These are phyloP conservation scores for Apomyelois bistriatella DNA, from an alignment of 2,888 invertebrate genomes.

Conservation along the genomic window DNA sequence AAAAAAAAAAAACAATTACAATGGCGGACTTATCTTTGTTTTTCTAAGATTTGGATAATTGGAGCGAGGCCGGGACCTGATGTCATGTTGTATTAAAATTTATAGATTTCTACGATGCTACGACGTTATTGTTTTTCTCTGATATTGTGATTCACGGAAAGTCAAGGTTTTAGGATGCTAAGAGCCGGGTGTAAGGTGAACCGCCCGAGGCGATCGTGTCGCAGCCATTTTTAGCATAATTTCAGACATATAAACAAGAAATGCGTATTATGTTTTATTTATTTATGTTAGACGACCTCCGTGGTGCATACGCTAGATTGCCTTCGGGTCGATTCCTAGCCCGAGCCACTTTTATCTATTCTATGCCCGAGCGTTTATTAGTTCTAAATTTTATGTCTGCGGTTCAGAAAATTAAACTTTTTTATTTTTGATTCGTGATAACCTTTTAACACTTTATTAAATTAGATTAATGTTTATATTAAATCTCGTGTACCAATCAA, in stretches of 20 bases:
- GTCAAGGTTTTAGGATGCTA: slow-evolving; percentile 4
- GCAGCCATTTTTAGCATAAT: background rate
- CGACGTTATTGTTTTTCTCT: slow-evolving; percentile 14
- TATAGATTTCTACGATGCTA: background rate
- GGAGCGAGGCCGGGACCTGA: slow-evolving; percentile 34
- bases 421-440: too few relatives aligned
- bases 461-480: background rate
- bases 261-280: background rate
- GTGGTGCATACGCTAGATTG: too few relatives aligned
- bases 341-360: too few relatives aligned
- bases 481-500: background rate
- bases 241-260: background rate
- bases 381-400: too few relatives aligned
- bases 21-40: too few relatives aligned
- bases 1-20: too few relatives aligned
- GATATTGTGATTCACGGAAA: slow-evolving; percentile 8
- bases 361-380: too few relatives aligned
- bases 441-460: too few relatives aligned
- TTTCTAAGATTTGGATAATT: too few relatives aligned
- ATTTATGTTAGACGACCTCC: too few relatives aligned
- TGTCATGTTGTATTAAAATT: slow-evolving; percentile 22
- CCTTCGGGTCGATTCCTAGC: too few relatives aligned
- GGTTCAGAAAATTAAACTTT: too few relatives aligned
- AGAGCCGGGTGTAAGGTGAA: slow-evolving; percentile 8
- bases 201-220: background rate